Percentiles rank a stretch among this genome's conserved stretches.
These are phyloP conservation scores for Trissolcus japonicus DNA, from an alignment of 2,888 invertebrate genomes.

Conservation along the genomic window DNA sequence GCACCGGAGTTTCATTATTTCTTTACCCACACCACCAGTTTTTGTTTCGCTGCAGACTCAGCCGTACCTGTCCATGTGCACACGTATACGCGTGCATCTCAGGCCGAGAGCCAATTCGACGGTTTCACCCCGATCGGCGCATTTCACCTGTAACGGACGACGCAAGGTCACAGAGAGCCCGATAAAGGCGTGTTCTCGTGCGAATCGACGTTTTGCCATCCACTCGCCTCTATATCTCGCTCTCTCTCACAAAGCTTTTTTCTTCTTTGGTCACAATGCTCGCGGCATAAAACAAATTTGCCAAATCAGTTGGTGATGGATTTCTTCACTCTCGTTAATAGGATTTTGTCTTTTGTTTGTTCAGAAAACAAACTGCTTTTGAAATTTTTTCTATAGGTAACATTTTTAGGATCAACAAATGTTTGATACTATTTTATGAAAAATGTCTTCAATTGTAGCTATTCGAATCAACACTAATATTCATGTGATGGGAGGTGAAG, in stretches of 20 bases:
- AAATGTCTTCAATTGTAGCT: neutral
- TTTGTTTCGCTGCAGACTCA: conserved; percentile 35
- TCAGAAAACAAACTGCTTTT: too few relatives aligned
- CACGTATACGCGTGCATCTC: conserved; percentile 15
- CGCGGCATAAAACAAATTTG: too few relatives aligned
- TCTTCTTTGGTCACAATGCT: too few relatives aligned
- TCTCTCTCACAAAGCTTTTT: neutral
- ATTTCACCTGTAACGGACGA: conserved; percentile 13
- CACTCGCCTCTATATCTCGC: neutral
- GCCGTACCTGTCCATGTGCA: conserved; percentile 17
- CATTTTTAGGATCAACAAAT: too few relatives aligned
- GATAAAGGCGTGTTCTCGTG: conserved; percentile 11
- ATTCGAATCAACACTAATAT: conserved; percentile 24
- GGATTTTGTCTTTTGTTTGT: too few relatives aligned
- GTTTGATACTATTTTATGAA: too few relatives aligned
- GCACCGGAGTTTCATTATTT: conserved; percentile 69
- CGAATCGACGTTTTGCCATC: too few relatives aligned
- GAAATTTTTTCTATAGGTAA: too few relatives aligned
- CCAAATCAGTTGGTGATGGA: too few relatives aligned
- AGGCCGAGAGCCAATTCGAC: conserved; percentile 29
- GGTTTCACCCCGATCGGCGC: conserved; percentile 17
- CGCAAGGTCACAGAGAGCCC: conserved; percentile 11
- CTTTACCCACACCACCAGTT: conserved; percentile 61
- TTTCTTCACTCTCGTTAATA: too few relatives aligned
- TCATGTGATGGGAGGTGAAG: conserved; percentile 32